Evolutionary conservation across 2,797 vertebrate species (phyloP).

Genomic region (Acomys russatus): DNA sequence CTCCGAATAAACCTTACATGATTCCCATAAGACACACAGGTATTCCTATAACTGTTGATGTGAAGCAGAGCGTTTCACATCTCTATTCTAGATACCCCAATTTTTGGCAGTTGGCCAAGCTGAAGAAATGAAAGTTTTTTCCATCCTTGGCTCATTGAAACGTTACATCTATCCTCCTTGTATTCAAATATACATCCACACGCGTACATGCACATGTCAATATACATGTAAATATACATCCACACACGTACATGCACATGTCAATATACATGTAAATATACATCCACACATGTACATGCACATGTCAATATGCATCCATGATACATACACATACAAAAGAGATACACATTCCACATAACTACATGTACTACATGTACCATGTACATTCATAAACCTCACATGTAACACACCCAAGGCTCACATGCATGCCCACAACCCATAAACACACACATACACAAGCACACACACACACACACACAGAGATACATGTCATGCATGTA

Average conservation of each 20-base stretch:
- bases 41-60: fast-evolving
- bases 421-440: background rate
- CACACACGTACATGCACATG: too few relatives aligned
- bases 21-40: background rate
- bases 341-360: too few relatives aligned
- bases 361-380: background rate
- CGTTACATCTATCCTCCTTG: fast-evolving
- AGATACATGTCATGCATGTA: background rate
- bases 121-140: background rate
- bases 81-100: fast-evolving
- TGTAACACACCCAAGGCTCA: background rate
- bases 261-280: too few relatives aligned
- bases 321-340: too few relatives aligned
- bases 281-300: too few relatives aligned
- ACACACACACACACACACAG: background rate
- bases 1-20: background rate
- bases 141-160: background rate
- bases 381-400: background rate
- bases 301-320: too few relatives aligned
- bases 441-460: background rate
- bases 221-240: background rate
- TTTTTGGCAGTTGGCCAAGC: background rate
- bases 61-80: fast-evolving
- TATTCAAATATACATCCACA: background rate
- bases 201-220: background rate